Conservation (phyloP, 23 tunicate species). For the Trididemnum clinides region DNA sequence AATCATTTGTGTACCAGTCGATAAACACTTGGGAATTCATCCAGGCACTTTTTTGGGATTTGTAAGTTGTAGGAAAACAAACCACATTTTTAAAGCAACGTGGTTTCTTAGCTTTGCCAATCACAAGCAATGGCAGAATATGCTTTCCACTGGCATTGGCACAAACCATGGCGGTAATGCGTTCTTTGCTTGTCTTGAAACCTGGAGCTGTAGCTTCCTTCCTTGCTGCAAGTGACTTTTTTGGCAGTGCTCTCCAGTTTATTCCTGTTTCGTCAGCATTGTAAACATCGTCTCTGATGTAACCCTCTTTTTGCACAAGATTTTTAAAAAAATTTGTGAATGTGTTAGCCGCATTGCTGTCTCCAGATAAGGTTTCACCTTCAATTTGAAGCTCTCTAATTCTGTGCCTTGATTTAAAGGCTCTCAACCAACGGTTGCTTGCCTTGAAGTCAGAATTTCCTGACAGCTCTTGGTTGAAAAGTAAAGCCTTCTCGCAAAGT, state of each 20-base stretch:
- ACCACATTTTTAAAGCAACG: constrained; percentile 29
- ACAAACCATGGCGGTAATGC: constrained; percentile 35
- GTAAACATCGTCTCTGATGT: constrained; percentile 26
- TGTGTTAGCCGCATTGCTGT: constrained; percentile 35
- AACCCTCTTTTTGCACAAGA: constrained; percentile 33
- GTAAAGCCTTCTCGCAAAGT: constrained; percentile 36
- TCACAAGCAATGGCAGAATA: constrained; percentile 37
- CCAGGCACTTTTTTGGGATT: constrained; percentile 29
- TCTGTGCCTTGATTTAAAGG: constrained; percentile 15
- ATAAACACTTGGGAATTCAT: constrained; percentile 36
- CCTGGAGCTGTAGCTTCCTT: constrained; percentile 33
- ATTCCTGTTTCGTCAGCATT: constrained; percentile 30
- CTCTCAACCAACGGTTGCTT: constrained; percentile 26
- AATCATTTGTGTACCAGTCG: constrained; percentile 33
- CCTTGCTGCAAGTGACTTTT: constrained; percentile 36
- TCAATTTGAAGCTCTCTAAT: constrained; percentile 36
- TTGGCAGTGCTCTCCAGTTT: constrained; percentile 26
- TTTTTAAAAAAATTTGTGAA: background rate
- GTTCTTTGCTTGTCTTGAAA: constrained; percentile 34
- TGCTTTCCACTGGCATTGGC: constrained; percentile 35
- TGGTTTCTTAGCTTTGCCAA: constrained; percentile 32
- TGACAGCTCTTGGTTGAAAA: constrained; percentile 36
- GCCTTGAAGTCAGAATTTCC: constrained; percentile 33
- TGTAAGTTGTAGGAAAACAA: constrained; percentile 25
- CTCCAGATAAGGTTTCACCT: constrained; percentile 28